Evolutionary conservation across 2,888 invertebrate species (phyloP).

Genomic region (Acanthosepion pharaonis): DNA sequence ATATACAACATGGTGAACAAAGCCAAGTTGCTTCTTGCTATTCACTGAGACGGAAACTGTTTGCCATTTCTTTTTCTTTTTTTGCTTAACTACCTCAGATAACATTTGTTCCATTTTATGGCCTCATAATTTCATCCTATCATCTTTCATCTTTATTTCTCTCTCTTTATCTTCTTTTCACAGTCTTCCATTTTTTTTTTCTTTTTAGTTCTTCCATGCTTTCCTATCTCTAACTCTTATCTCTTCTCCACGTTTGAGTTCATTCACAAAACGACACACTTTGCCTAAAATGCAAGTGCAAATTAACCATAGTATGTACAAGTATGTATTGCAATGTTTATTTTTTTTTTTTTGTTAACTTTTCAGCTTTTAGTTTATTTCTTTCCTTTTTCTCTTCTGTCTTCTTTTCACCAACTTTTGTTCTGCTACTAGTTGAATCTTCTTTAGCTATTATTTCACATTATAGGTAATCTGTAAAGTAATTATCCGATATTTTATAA

Average conservation of each 20-base stretch:
- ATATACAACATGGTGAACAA: neutral
- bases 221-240: neutral
- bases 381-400: neutral
- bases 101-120: conserved; percentile 6
- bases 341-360: neutral
- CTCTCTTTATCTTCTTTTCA: neutral
- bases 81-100: neutral
- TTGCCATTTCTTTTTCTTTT: neutral
- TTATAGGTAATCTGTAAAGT: neutral
- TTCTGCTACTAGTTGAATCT: neutral
- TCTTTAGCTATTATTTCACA: neutral
- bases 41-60: neutral
- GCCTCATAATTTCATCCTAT: neutral
- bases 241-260: neutral
- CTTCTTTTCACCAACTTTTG: neutral
- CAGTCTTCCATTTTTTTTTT: neutral
- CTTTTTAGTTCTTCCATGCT: neutral
- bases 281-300: neutral
- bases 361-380: neutral
- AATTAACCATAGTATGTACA: neutral
- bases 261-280: neutral
- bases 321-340: neutral
- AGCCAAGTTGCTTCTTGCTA: neutral
- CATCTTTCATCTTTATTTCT: conserved; percentile 2
- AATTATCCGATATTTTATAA: neutral